Percentiles rank a stretch among this genome's conserved stretches.
These are phyloP conservation scores for Carcinoscorpius rotundicauda DNA, from an alignment of 1,140 invertebrate genomes.

Conservation along the genomic window DNA sequence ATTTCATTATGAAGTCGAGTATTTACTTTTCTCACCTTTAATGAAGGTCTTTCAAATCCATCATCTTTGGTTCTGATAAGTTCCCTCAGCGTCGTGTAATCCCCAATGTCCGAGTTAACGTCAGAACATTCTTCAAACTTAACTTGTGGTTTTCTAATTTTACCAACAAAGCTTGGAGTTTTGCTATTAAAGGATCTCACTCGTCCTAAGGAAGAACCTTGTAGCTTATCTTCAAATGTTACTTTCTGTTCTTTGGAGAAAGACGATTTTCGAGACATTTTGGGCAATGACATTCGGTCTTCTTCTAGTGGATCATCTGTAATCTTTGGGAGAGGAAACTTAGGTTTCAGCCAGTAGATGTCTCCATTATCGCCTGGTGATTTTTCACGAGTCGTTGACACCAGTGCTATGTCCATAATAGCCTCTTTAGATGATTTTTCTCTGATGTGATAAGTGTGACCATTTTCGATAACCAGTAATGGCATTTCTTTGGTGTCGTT, in stretches of 20 bases:
- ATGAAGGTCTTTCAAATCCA: no score
- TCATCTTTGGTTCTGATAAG: slow-evolving; percentile 2
- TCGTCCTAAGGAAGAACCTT: slow-evolving; percentile 8
- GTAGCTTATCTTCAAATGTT: slow-evolving; percentile 46
- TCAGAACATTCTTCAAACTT: slow-evolving; percentile 40
- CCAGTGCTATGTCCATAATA: slow-evolving; percentile 53
- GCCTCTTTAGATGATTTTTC: slow-evolving; percentile 51
- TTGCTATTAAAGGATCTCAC: slow-evolving; percentile 11
- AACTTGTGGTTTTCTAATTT: slow-evolving; percentile 35
- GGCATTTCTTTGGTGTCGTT: slow-evolving; percentile 34
- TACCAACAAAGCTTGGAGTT: slow-evolving; percentile 13
- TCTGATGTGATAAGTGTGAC: slow-evolving; percentile 50
- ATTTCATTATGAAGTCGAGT: no score
- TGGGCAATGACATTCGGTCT: slow-evolving; percentile 43
- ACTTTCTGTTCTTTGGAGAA: slow-evolving; percentile 33
- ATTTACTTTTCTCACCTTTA: no score
- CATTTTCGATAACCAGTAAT: slow-evolving; percentile 52
- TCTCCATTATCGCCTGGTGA: slow-evolving; percentile 31
- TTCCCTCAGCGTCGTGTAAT: slow-evolving; percentile 62
- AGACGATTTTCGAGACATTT: slow-evolving; percentile 12
- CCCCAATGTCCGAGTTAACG: slow-evolving; percentile 55
- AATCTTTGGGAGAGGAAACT: not conserved
- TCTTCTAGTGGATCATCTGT: slow-evolving; percentile 27
- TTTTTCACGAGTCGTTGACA: slow-evolving; percentile 26
- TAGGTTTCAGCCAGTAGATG: slow-evolving; percentile 16